phyloP scores from a whole-genome alignment of 1,140 invertebrate species.

The Armadillidium nasatum region DNA sequence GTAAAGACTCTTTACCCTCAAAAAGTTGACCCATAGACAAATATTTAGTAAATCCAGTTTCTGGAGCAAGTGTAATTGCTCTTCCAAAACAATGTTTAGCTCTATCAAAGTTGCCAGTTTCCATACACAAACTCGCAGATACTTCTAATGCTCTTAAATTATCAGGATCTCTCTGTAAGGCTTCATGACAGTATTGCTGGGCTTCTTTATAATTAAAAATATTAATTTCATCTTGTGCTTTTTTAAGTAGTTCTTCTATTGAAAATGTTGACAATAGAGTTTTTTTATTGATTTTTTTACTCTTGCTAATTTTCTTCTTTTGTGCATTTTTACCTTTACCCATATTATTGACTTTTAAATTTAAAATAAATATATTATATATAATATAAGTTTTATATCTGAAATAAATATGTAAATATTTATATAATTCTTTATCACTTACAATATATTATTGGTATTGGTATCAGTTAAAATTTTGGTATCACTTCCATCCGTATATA shows the following conservation, averaged over 20 bases:
- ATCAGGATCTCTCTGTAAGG: neutral
- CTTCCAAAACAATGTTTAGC: neutral
- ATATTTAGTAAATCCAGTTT: constrained; percentile 13
- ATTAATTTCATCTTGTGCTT: neutral
- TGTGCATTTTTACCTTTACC: neutral
- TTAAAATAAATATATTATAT: no score
- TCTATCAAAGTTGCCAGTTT: neutral
- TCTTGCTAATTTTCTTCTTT: neutral
- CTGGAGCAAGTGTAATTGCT: neutral
- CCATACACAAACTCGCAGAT: neutral
- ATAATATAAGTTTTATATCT: no score
- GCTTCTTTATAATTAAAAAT: neutral
- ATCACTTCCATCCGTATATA: no score
- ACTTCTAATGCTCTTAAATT: neutral
- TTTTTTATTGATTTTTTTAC: neutral
- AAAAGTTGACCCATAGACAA: constrained; percentile 29
- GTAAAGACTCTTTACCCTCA: constrained; percentile 18
- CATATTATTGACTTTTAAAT: neutral
- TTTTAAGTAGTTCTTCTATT: neutral
- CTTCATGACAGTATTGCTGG: neutral
- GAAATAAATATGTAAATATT: no score
- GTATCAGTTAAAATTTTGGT: no score
- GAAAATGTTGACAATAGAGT: neutral
- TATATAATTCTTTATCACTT: no score
- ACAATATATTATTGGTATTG: no score